These are phyloP conservation scores for Poecilobothrus nobilitatus DNA, from an alignment of 2,888 invertebrate species.

Conservation along the genomic window DNA sequence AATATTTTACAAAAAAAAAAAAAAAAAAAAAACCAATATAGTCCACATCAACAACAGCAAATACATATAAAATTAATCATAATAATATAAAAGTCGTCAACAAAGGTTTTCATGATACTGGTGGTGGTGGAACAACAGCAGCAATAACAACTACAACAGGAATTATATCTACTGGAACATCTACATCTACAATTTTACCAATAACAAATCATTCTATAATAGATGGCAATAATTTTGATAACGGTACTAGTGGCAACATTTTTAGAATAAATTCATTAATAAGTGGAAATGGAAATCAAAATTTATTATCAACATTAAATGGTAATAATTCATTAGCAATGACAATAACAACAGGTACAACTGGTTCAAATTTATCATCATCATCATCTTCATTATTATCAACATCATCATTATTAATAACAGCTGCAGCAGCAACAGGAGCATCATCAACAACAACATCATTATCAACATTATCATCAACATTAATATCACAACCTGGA, in stretches of 20 bases:
- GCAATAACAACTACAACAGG: too few species aligned
- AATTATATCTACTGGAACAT: too few species aligned
- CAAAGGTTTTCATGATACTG: background rate
- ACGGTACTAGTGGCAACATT: background rate
- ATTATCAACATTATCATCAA: background rate
- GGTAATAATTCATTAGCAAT: slow-evolving; percentile 5
- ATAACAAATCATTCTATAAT: background rate
- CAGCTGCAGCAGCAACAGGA: slow-evolving; percentile 19
- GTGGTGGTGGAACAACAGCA: too few species aligned
- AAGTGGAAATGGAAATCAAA: background rate
- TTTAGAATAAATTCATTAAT: background rate
- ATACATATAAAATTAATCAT: background rate
- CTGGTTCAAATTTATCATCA: slow-evolving; percentile 18
- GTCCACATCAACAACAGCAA: background rate
- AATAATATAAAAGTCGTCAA: background rate
- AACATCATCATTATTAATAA: slow-evolving; percentile 24
- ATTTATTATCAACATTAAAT: background rate
- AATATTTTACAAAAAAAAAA: too few species aligned
- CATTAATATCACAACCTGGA: too few species aligned
- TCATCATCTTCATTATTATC: slow-evolving; percentile 25
- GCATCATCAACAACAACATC: slow-evolving; percentile 9
- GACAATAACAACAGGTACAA: slow-evolving; percentile 1
- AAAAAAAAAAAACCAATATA: too few species aligned
- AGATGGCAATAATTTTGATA: slow-evolving; percentile 16
- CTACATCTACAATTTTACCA: background rate